Conservation (phyloP, 2,888 invertebrate species). For the Hirtodrosophila confusa region DNA sequence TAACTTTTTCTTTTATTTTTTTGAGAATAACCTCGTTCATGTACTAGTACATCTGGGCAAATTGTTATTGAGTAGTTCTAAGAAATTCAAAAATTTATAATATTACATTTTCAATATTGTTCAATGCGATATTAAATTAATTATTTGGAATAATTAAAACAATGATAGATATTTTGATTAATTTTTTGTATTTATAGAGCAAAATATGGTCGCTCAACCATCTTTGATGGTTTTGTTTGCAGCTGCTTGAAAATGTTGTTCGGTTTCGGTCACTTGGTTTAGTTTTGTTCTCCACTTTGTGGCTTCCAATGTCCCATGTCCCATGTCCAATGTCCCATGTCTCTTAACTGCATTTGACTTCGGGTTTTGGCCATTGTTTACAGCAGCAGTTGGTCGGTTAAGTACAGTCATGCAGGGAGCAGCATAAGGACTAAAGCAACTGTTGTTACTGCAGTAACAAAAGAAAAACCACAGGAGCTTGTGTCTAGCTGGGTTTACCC, state of each 20-base stretch:
- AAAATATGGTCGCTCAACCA: conserved; percentile 12
- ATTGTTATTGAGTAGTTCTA: too few species aligned
- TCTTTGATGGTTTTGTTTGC: conserved; percentile 13
- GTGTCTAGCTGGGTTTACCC: conserved; percentile 10
- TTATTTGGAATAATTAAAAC: too few species aligned
- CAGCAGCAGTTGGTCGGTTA: conserved; percentile 24
- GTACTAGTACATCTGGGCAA: too few species aligned
- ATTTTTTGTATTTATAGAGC: conserved; percentile 7
- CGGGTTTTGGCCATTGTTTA: conserved; percentile 41
- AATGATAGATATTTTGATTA: neutral
- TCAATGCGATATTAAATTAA: too few species aligned
- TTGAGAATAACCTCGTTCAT: too few species aligned
- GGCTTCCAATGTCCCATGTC: conserved; percentile 23
- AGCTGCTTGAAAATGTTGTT: conserved; percentile 20
- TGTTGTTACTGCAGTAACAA: conserved; percentile 21
- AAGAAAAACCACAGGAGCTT: conserved; percentile 21
- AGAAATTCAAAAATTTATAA: too few species aligned
- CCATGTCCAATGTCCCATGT: conserved; percentile 1
- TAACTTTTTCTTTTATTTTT: too few species aligned
- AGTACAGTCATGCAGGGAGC: conserved; percentile 1
- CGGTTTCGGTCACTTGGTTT: conserved; percentile 40
- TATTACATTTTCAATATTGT: too few species aligned
- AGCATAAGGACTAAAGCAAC: conserved; percentile 11
- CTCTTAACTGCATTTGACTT: conserved; percentile 60
- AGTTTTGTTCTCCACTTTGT: conserved; percentile 38